These are phyloP conservation scores for Hofmannophila pseudospretella DNA, from an alignment of 2,888 invertebrate genomes.

Conservation along the genomic window DNA sequence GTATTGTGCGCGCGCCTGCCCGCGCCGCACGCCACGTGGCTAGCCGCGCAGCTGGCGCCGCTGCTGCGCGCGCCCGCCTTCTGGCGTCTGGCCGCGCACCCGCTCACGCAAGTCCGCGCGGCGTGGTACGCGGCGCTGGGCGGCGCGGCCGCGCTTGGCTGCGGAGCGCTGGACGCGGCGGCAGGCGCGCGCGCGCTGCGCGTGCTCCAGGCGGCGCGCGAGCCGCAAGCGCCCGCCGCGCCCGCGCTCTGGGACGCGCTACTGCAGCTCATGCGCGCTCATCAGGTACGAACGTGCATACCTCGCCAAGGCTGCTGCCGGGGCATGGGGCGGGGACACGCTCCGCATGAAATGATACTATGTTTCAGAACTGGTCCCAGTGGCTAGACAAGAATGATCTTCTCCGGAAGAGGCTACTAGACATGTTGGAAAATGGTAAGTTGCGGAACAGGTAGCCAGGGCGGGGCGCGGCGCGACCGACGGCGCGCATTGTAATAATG, in stretches of 20 bases:
- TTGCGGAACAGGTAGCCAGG: too few relatives aligned
- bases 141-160: conserved; percentile 75
- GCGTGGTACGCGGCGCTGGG: conserved; percentile 85
- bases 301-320: too few relatives aligned
- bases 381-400: conserved; percentile 85
- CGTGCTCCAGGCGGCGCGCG: conserved; percentile 18
- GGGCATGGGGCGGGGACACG: too few relatives aligned
- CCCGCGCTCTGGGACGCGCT: conserved; percentile 86
- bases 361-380: conserved; percentile 82
- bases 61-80: conserved; percentile 80
- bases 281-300: conserved; percentile 16
- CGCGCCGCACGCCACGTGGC: conserved; percentile 71
- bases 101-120: conserved; percentile 53
- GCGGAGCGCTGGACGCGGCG: conserved; percentile 55
- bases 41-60: conserved; percentile 65
- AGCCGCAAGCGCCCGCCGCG: conserved; percentile 34
- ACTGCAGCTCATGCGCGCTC: conserved; percentile 70
- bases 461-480: too few relatives aligned
- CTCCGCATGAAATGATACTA: not conserved
- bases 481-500: not conserved
- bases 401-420: conserved; percentile 60
- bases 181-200: conserved; percentile 75
- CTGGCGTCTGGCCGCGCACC: conserved; percentile 83
- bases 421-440: conserved; percentile 52
- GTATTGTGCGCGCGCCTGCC: conserved; percentile 30